phyloP scores from a whole-genome alignment of 1,140 invertebrate genomes.

The Liolophura sinensis region DNA sequence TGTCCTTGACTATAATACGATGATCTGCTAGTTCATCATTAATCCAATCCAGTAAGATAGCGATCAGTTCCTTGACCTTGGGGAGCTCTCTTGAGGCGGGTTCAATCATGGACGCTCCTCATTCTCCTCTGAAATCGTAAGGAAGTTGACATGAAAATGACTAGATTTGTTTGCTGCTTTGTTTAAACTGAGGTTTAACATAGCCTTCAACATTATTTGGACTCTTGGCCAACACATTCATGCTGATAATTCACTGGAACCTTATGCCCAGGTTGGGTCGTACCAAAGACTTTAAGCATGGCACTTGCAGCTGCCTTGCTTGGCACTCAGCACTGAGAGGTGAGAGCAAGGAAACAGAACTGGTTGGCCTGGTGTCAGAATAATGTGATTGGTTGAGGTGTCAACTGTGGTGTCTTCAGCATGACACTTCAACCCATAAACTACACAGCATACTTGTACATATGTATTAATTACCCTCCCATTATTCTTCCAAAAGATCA shows the following conservation, averaged over 20 bases:
- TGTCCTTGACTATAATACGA: constrained; percentile 95
- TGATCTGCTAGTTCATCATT: constrained; percentile 97
- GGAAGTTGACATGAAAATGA: neutral
- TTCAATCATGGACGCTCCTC: constrained; percentile 97
- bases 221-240: neutral
- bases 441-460: too few species aligned
- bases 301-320: too few species aligned
- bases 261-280: too few species aligned
- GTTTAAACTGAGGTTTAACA: neutral
- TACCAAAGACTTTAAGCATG: too few species aligned
- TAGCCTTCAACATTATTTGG: too few species aligned
- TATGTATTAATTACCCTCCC: neutral
- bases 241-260: too few species aligned
- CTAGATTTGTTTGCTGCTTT: neutral
- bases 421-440: too few species aligned
- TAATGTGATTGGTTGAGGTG: too few species aligned
- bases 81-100: constrained; percentile 83
- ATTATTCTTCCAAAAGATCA: neutral
- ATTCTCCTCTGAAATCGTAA: constrained; percentile 77
- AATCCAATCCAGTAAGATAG: constrained; percentile 95
- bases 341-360: too few species aligned
- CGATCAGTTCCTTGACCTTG: constrained; percentile 82
- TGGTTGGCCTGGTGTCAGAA: too few species aligned
- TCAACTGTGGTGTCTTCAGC: too few species aligned
- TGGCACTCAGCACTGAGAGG: too few species aligned